Percentiles rank a stretch among this genome's conserved stretches.
These are phyloP conservation scores for Spisula solida DNA, from an alignment of 2,888 invertebrate genomes.

Conservation along the genomic window DNA sequence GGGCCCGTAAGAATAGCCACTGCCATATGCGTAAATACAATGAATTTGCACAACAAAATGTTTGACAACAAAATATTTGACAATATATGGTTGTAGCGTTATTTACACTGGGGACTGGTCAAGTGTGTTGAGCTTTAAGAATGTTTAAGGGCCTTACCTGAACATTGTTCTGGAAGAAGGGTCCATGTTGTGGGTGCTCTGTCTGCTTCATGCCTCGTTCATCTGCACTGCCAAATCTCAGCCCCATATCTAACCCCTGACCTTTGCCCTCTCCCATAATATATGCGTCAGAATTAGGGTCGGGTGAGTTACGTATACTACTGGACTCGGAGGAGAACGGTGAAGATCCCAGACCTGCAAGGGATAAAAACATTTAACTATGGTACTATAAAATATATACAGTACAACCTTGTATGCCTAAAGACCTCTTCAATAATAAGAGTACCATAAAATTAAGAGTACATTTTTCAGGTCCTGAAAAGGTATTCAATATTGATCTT, in stretches of 20 bases:
- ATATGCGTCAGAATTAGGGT: conserved; percentile 74
- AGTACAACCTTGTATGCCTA: not conserved
- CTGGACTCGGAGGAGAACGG: conserved; percentile 84
- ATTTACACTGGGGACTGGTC: no score
- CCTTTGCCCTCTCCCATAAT: conserved; percentile 32
- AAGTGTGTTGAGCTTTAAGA: no score
- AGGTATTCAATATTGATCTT: no score
- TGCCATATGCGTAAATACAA: no score
- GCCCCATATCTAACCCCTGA: conserved; percentile 67
- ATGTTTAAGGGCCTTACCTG: conserved; percentile 60
- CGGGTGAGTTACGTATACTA: conserved; percentile 84
- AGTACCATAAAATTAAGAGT: not conserved
- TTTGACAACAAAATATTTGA: no score
- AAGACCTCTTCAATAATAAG: not conserved
- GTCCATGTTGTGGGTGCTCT: conserved; percentile 49
- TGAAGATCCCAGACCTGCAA: conserved; percentile 82
- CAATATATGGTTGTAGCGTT: no score
- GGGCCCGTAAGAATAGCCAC: no score
- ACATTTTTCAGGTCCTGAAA: no score
- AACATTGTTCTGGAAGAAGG: conserved; percentile 73
- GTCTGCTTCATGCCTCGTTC: conserved; percentile 63
- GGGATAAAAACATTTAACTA: not conserved
- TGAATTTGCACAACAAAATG: no score
- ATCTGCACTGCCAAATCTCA: conserved; percentile 67
- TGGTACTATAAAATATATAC: not conserved